Conservation (phyloP, 2,113 vertebrate species). For the Abramis brama region DNA sequence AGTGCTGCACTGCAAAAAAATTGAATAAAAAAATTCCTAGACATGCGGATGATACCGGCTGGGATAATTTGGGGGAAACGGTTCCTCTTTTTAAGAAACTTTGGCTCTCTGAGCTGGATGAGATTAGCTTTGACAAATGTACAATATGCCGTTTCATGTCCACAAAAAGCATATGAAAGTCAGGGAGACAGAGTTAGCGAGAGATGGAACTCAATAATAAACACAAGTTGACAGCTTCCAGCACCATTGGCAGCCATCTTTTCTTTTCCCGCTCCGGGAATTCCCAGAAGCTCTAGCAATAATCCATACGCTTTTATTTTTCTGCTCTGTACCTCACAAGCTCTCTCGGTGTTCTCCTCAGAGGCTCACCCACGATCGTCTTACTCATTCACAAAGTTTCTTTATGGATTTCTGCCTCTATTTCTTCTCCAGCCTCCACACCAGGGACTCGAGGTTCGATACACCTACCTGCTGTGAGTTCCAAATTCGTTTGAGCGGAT, state of each 20-base stretch:
- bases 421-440: constrained; percentile 36
- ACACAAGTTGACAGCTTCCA: constrained; percentile 44
- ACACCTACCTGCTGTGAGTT: constrained; percentile 38
- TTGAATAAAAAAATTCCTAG: background rate
- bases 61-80: background rate
- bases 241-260: constrained; percentile 64
- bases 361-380: constrained; percentile 29
- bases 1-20: background rate
- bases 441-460: constrained; percentile 41
- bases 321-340: constrained; percentile 30
- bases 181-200: constrained; percentile 12
- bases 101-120: constrained; percentile 16
- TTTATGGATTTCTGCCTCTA: constrained; percentile 45
- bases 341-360: constrained; percentile 54
- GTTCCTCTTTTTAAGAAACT: constrained; percentile 29
- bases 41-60: constrained; percentile 1
- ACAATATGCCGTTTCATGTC: constrained; percentile 50
- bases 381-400: constrained; percentile 53
- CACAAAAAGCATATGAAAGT: constrained; percentile 43
- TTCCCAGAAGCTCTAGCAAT: constrained; percentile 70
- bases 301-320: constrained; percentile 64
- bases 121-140: constrained; percentile 53
- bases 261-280: constrained; percentile 68
- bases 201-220: constrained; percentile 38
- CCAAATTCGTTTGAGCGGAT: constrained; percentile 36